These are phyloP conservation scores for Chaetogeoica ovagalla DNA, from an alignment of 2,888 invertebrate genomes.

Conservation along the genomic window DNA sequence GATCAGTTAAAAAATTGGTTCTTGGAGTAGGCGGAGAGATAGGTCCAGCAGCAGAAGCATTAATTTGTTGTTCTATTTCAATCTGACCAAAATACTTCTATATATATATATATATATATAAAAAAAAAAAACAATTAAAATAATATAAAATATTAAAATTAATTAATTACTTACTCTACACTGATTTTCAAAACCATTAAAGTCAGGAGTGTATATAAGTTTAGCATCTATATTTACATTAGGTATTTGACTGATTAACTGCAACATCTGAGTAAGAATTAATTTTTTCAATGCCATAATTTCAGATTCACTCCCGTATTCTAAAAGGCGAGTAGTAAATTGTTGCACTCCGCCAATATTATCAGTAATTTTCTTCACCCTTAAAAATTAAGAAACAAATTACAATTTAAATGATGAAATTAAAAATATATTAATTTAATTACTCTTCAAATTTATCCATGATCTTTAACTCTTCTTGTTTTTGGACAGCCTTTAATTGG, in stretches of 20 bases:
- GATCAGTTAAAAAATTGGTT: slow-evolving; percentile 49
- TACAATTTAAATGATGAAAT: slow-evolving; percentile 24
- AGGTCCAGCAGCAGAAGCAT: slow-evolving; percentile 33
- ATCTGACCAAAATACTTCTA: slow-evolving; percentile 49
- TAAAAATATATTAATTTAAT: slow-evolving; percentile 4
- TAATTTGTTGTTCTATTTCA: slow-evolving; percentile 24
- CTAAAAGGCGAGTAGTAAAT: slow-evolving; percentile 79
- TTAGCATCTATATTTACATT: slow-evolving; percentile 39
- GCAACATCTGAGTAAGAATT: slow-evolving; percentile 75
- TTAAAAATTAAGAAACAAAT: slow-evolving; percentile 55
- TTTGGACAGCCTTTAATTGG: slow-evolving; percentile 76
- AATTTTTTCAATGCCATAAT: slow-evolving; percentile 80
- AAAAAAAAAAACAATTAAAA: not conserved
- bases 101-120: not conserved
- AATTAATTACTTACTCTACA: slow-evolving; percentile 23
- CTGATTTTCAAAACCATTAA: slow-evolving; percentile 43
- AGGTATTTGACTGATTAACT: slow-evolving; percentile 65
- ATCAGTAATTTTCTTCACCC: slow-evolving; percentile 80
- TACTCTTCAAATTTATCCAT: slow-evolving; percentile 81
- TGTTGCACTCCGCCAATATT: slow-evolving; percentile 85
- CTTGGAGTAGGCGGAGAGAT: slow-evolving; percentile 51
- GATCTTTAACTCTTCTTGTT: slow-evolving; percentile 81
- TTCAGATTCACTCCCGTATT: slow-evolving; percentile 82
- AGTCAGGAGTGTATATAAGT: slow-evolving; percentile 26
- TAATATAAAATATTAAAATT: not conserved